Evolutionary conservation across 2,797 vertebrate species (phyloP).

Genomic region (Echiichthys vipera): DNA sequence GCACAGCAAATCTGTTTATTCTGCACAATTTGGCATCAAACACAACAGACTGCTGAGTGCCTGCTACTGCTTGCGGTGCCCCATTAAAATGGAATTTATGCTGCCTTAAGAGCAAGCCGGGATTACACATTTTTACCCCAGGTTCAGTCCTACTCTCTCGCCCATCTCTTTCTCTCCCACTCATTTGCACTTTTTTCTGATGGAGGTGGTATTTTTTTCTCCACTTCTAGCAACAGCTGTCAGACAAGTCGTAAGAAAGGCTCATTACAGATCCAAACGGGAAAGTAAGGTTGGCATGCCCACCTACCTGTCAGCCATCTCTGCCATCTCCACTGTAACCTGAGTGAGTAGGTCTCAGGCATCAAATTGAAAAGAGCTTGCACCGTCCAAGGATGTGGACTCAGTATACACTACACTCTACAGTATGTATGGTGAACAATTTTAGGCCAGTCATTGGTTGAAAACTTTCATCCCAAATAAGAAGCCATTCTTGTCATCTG

Average conservation of each 20-base stretch:
- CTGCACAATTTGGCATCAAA: conserved; percentile 86
- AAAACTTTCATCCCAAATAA: conserved; percentile 1
- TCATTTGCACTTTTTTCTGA: conserved; percentile 58
- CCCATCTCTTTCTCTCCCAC: conserved; percentile 14
- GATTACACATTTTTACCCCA: conserved; percentile 65
- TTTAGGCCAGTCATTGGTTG: conserved; percentile 4
- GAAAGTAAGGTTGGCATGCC: conserved; percentile 48
- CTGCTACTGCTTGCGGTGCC: conserved; percentile 78
- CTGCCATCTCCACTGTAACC: conserved; percentile 48
- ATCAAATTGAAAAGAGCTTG: conserved; percentile 31
- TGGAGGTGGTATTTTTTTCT: conserved; percentile 13
- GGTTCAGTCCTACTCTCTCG: conserved; percentile 30
- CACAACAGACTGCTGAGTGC: conserved; percentile 83
- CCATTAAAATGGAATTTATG: conserved; percentile 83
- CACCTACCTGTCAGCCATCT: conserved; percentile 50
- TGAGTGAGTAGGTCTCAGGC: conserved; percentile 42
- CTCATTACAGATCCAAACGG: conserved; percentile 72
- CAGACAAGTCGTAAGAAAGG: conserved; percentile 56
- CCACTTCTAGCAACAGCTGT: conserved; percentile 56
- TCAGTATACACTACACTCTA: not conserved
- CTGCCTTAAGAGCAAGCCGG: conserved; percentile 78
- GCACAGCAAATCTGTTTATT: conserved; percentile 86
- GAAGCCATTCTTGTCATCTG: conserved; percentile 13
- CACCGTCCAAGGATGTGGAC: conserved; percentile 3
- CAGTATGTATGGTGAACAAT: no score